Evolutionary conservation across 2,797 vertebrate species (phyloP), one percentile per base, ranked within the genome.

Genomic region (Rhinogobio ventralis): DNA sequence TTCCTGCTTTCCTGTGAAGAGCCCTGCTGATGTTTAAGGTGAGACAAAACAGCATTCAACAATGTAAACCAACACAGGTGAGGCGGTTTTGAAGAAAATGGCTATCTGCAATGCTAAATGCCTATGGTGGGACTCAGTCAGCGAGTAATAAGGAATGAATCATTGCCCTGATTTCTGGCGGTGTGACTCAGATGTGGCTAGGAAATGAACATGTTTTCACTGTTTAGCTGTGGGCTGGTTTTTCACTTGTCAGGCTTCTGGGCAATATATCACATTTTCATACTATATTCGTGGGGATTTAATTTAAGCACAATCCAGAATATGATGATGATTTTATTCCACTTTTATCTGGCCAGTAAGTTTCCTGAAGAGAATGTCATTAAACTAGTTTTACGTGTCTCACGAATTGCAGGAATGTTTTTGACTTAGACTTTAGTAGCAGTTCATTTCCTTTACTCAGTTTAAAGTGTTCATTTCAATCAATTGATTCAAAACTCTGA

Each of bases 241-340:
- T 94, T 94, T 95, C 95, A 94, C 93, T 95, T 94, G 94, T 94
- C 93, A 94, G 95, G 94, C 94, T 94, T 94, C 95, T 60, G 20
- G 53, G 39, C 19, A 46, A 78, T 78, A 28, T 45, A 28, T 42
- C 9, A 62, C 36, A 62, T 60, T 45, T 45, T 60, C 39, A 62
- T 78, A 19, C 8, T 78, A 13, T 45, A 62, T 62, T 62, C 3
- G 55, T 28, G n/a, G 5, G 25, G 15, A 45, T 60, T 45, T 77
- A 11, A n/a, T 77, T 77, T 62, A 77, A 77, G 53, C 14, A n/a
- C 25, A 2, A 60, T 60, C 23, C 28, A 6, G 36, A 77, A 13
- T 45, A 62, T 45, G 15, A 77, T 39, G 25, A 39, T 75, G 30
- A 42, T 39, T 7, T 77, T 45, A 60, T 36, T 15, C 11, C 19